These are phyloP conservation scores for Scaptomyza polygonia DNA, from an alignment of 2,888 invertebrate species.

Conservation along the genomic window DNA sequence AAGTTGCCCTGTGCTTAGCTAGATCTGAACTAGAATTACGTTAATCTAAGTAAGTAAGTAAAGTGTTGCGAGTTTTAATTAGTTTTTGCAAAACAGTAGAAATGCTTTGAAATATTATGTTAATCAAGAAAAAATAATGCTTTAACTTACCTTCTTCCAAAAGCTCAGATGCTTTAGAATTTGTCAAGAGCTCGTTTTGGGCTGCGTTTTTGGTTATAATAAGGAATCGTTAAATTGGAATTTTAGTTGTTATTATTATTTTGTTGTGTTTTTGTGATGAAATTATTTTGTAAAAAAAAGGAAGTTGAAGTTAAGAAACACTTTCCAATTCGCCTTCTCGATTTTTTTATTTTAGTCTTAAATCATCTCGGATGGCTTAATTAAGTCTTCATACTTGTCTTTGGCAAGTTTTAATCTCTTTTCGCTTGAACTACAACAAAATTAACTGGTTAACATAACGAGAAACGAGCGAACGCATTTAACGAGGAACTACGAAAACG, in stretches of 20 bases:
- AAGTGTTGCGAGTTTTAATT: no score
- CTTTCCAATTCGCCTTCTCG: conserved; percentile 7
- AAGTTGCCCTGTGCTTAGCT: not conserved
- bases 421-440: conserved; percentile 33
- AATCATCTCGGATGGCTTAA: conserved; percentile 15
- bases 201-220: conserved; percentile 34
- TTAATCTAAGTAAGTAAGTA: no score
- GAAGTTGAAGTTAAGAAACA: conserved; percentile 45
- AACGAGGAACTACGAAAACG: conserved; percentile 62
- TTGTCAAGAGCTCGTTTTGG: conserved; percentile 30
- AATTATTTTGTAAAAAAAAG: conserved; percentile 31
- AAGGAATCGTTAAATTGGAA: conserved; percentile 25
- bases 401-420: not conserved
- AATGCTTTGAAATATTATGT: no score
- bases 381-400: conserved; percentile 8
- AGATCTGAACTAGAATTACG: no score
- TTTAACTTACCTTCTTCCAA: conserved; percentile 49
- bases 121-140: not conserved
- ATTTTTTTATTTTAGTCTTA: not conserved
- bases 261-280: conserved; percentile 31
- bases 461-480: conserved; percentile 54
- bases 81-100: no score
- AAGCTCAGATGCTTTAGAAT: conserved; percentile 36
- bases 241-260: conserved; percentile 22
- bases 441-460: conserved; percentile 54